These are phyloP conservation scores for Rhagonycha fulva DNA, from an alignment of 2,888 invertebrate species.

Conservation along the genomic window DNA sequence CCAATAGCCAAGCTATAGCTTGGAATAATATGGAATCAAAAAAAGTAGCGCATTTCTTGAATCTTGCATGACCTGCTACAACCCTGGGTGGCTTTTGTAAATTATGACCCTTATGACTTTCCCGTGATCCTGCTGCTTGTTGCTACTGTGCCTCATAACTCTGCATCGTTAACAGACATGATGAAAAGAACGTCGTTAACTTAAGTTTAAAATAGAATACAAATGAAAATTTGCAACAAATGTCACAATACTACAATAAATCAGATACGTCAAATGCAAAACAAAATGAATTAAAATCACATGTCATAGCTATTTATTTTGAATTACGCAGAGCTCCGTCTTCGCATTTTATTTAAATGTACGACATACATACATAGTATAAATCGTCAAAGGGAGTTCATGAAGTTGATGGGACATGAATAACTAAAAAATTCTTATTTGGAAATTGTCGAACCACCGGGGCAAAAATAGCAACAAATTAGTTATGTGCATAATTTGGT, in stretches of 20 bases:
- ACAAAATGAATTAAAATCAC: background rate
- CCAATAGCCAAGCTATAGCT: conserved; percentile 24
- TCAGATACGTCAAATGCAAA: background rate
- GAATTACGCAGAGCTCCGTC: background rate
- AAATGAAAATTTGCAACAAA: conserved; percentile 7
- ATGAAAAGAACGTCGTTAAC: conserved; percentile 4
- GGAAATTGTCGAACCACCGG: background rate
- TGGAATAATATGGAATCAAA: conserved; percentile 27
- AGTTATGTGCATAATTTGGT: background rate
- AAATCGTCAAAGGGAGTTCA: background rate
- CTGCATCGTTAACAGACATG: conserved; percentile 10
- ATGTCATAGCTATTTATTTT: background rate
- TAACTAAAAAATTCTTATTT: background rate
- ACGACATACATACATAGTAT: no score
- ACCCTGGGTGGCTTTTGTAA: conserved; percentile 43
- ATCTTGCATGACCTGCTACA: conserved; percentile 46
- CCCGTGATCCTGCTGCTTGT: conserved; percentile 24
- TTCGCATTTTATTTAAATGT: background rate
- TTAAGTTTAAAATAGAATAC: conserved; percentile 1
- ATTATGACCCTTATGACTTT: conserved; percentile 40
- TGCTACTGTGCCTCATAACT: conserved; percentile 23
- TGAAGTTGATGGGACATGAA: background rate
- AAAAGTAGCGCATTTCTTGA: conserved; percentile 44
- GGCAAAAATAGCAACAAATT: background rate
- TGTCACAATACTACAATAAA: background rate